Evolutionary conservation across 1,140 invertebrate genomes (phyloP), one percentile per base, ranked within the genome.

Genomic region (Neodiprion fabricii): DNA sequence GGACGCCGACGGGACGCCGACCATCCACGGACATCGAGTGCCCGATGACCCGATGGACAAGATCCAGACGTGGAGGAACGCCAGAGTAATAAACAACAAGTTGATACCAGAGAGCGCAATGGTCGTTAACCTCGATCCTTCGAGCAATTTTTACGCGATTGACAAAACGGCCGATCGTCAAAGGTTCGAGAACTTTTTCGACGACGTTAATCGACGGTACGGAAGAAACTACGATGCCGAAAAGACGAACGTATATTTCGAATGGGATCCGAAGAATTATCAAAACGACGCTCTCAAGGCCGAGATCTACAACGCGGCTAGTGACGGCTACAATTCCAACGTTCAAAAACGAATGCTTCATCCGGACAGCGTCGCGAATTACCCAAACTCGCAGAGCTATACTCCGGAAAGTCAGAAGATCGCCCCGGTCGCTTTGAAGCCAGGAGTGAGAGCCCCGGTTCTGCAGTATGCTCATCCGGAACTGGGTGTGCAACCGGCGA

Each of bases 11-110:
- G 94, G 94, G 0, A 93, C 94, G 66, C 94, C 94, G 0, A 90
- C 96, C 48, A 93, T 96, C 48, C 93, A 95, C 72, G 95, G 95
- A 0, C 90, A 94, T 1, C 90, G 95, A 72, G 92, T 96, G 21
- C 95, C 95, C 0, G 95, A 97, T 78, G 94, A 95, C 72, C 94
- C 95, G 67, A 91, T 92, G 67, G 95, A 96, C 79, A 93, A 92
- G 73, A 84, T 90, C 11, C 93, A 94, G 81, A 93, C 91, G 1
- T 97, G 95, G 95, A 90, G 95, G 70, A 96, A 96, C 85, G 95
- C 95, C 0, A 87, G 95, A 74, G 95, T 97, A 1, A 94, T 96
- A 40, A 96, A 96, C 79, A 94, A 94, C 67, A 91, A 94, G 83
- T 81, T 96, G 72, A 85, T 95, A 40, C 91, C 92, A 0, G 76